Evolutionary conservation across 2,113 vertebrate genomes (phyloP), one percentile per base, ranked within the genome.

Genomic region (human): DNA sequence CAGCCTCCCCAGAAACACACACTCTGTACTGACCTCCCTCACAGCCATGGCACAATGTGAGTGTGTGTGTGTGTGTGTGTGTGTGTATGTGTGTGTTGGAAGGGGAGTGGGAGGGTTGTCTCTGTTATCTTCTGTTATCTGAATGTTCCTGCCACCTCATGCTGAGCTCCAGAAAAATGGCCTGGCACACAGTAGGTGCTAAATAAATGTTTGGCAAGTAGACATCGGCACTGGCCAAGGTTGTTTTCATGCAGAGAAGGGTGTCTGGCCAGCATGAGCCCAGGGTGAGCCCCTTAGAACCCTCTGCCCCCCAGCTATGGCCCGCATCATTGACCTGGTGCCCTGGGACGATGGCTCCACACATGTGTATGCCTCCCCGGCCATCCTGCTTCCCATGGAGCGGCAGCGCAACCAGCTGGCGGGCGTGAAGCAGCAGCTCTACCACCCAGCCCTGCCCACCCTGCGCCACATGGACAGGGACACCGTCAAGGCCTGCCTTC

Each of bases 401-500:
- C 92, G 16, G 6, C 50, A 4, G 59, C 94, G 72, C 27, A 75
- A 82, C 32, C 95, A 91, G 79, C 70, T 99, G 83, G 97, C 98
- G 0, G 88, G 96, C 0, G 97, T 98, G 85, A 99, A 98, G 88
- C 88, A 93, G 2, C 79, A 96, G 43, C 95, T 99, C 30, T 98
- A 98, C 92, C 97, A 98, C 92, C 98, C 98, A 0, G 30, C 55
- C 32, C 95, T 98, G 97, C 98, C 98, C 55, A 97, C 96, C 25
- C 90, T 99, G 30, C 97, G 98, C 57, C 98, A 83, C 76, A 98
- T 98, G 98, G 98, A 98, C 75, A 98, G 98, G 98, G 98, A 98
- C 96, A 97, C 93, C 0, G 50, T 96, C 35, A 95, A 6, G 66
- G 84, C 80, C 92, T 98, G 90, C 79, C 98, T 99, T 52, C 50